Evolutionary conservation across 2,113 vertebrate genomes (phyloP), one percentile per base, ranked within the genome.

Genomic region (Morone saxatilis): DNA sequence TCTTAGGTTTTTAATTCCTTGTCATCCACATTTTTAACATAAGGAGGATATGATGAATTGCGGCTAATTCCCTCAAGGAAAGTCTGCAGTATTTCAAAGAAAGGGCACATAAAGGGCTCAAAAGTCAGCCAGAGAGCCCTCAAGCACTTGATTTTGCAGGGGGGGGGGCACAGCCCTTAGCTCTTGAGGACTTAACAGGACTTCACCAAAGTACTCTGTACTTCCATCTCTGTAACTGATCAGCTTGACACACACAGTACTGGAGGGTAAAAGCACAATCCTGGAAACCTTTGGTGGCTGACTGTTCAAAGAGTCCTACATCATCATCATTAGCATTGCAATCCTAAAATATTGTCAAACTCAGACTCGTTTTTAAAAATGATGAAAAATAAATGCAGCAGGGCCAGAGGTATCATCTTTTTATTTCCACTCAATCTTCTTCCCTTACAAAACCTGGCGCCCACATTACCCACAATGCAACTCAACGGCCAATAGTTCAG

Each of bases 141-240:
- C 1, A 38, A 60, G 81, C 47, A 68, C 60, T 51, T 76, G 47
- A 51, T 78, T 78, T 78, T 78, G 68, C n/a, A 45, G 13, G 36
- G 2, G 31, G 8, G 60, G 60, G 25, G 25, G 25, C 25, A 45
- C 17, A 63, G 54, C 56, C 45, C 19, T 38, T n/a, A 19, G 57
- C 63, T 20, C 12, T 36, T 13, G 17, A 83, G 50, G 77, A 76
- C 48, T 69, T 65, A 31, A 53, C 6, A 1, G 43, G 63, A 65
- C 62, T 70, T 59, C 43, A 72, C 45, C 56, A 19, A 61, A 70
- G 54, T 61, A 70, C 19, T 6, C 69, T 76, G 67, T 45, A 59
- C 5, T 38, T 68, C 25, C 25, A 59, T 48, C 25, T 47, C 12
- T 53, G 19, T 25, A 50, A 59, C 5, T 1, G 2, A 51, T 11